Base-by-base conservation (phyloP, 2,113 vertebrate genomes). In the Leptobrachium leishanense region DNA sequence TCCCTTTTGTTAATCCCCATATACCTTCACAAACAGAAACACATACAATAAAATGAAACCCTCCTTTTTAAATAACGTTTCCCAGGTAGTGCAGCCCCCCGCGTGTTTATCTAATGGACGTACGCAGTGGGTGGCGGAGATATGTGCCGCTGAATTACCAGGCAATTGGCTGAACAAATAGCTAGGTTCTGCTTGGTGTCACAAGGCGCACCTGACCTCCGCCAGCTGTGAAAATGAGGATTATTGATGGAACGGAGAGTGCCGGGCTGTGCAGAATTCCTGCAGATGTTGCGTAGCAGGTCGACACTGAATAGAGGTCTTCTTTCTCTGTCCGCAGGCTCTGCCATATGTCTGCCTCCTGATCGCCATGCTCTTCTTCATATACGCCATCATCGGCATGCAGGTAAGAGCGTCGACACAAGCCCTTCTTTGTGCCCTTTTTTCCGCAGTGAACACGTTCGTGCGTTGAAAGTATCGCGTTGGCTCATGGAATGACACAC, bases 301-400 rank as follows among this genome's bases (percentile, higher is more conserved):
- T 2, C 3, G 1, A 42, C 11, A 20, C 41, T 50, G 63, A 55
- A 62, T 64, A 12, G 31, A n/a, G 7, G 13, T 40, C 5, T 1
- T 46, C 5, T 64, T 82, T 76, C 80, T 65, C 73, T 79, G 82
- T 81, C 86, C 66, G 6, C 86, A 99, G 97, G 97, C 97, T 13
- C 91, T 98, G 89, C 97, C 97, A 15, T 99, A 99, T 0, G 97
- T 98, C 81, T 99, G 97, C 84, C 95, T 99, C 75, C 93, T 99
- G 83, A 99, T 98, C 50, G 97, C 97, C 41, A 98, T 98, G 97
- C 94, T 98, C 72, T 98, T 99, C 91, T 98, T 99, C 92, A 99
- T 99, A 86, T 99, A 98, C 1, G 96, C 97, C 88, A 98, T 99
- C 83, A 97, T 98, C 12, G 97, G 97, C 82, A 98, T 98, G 97